Conservation (phyloP, 1,140 invertebrate genomes). For the Lepidurus arcticus region DNA sequence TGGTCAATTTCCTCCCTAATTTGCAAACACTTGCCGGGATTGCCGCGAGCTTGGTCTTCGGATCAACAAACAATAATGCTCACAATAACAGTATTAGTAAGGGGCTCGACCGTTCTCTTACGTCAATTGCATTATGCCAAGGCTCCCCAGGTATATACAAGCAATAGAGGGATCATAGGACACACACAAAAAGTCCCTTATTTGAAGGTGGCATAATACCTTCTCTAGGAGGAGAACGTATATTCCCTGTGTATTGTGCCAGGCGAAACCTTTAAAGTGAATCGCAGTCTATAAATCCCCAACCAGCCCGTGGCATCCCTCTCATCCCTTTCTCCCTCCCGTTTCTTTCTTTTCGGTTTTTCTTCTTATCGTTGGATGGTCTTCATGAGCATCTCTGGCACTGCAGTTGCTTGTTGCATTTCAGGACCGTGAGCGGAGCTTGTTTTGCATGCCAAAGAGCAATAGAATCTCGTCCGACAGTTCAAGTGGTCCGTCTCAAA, state of each 20-base stretch:
- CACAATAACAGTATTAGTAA: no score
- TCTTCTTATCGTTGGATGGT: background rate
- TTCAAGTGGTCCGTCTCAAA: background rate
- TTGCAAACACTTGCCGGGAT: no score
- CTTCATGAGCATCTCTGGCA: slow-evolving; percentile 11
- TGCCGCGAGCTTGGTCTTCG: no score
- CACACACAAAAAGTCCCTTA: no score
- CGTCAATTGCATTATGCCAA: no score
- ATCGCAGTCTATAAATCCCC: background rate
- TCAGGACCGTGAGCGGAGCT: background rate
- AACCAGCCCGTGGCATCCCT: background rate
- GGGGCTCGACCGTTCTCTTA: no score
- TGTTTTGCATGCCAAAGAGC: background rate
- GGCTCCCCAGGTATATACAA: no score
- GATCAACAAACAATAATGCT: no score
- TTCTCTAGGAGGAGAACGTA: no score
- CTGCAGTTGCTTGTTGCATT: slow-evolving; percentile 13
- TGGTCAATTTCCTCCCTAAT: no score
- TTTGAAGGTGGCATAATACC: no score
- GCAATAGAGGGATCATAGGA: no score
- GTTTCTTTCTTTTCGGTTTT: background rate
- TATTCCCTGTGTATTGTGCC: background rate
- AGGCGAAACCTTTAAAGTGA: background rate
- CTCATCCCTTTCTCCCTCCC: background rate
- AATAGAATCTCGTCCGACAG: background rate